phyloP scores from a whole-genome alignment of 2,797 vertebrate genomes.

The Neosilurus mollespiculum region DNA sequence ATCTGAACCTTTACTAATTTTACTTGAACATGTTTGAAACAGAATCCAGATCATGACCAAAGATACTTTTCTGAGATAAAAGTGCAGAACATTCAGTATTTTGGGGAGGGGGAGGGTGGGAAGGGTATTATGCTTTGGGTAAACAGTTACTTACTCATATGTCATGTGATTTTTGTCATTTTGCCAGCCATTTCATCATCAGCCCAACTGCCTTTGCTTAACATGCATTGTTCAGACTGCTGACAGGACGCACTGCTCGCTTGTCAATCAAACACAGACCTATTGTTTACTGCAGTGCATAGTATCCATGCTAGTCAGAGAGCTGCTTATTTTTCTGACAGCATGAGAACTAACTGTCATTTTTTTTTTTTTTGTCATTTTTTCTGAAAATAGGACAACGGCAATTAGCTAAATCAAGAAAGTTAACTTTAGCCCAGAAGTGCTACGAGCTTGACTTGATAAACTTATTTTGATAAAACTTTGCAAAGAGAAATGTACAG shows the following conservation, averaged over 20 bases:
- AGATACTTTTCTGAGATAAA: background rate
- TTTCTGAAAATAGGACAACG: constrained; percentile 22
- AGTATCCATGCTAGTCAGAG: constrained; percentile 43
- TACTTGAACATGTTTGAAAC: too few species aligned
- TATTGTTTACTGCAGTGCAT: constrained; percentile 49
- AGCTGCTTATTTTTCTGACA: constrained; percentile 48
- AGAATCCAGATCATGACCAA: too few species aligned
- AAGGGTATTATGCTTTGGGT: constrained; percentile 41
- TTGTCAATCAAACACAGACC: constrained; percentile 42
- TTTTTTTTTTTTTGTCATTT: constrained; percentile 35
- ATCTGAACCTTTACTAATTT: background rate
- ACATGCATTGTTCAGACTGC: constrained; percentile 44
- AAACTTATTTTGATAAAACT: background rate
- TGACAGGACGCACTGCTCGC: constrained; percentile 40
- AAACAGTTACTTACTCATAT: constrained; percentile 42
- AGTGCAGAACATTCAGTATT: constrained; percentile 4
- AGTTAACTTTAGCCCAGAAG: constrained; percentile 6
- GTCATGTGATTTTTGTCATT: constrained; percentile 36
- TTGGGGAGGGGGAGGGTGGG: too few species aligned
- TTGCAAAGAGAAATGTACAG: background rate
- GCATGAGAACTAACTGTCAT: constrained; percentile 33
- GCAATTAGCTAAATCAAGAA: constrained; percentile 10
- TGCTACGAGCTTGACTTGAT: constrained; percentile 3
- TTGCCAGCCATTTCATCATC: constrained; percentile 34
- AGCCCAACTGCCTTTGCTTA: constrained; percentile 18